Percentiles rank a stretch among this genome's conserved stretches.
These are phyloP conservation scores for Drosophila mauritiana DNA, from an alignment of 1,140 invertebrate species.

Conservation along the genomic window DNA sequence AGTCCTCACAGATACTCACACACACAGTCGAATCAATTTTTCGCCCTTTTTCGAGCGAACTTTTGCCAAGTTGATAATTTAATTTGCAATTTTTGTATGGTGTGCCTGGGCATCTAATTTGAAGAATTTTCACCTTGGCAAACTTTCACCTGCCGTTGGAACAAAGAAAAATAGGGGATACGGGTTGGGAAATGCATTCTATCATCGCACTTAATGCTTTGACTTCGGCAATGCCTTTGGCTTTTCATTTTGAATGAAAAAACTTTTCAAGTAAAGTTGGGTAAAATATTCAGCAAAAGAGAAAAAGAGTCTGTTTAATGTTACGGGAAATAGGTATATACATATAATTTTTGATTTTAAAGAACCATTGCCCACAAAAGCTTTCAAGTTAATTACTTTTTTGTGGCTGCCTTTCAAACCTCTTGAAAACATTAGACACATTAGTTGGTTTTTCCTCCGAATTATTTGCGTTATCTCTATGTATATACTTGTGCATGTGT, in stretches of 20 bases:
- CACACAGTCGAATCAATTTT: constrained; percentile 59
- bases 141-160: constrained; percentile 40
- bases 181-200: constrained; percentile 53
- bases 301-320: constrained; percentile 8
- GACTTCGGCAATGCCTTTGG: constrained; percentile 41
- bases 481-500: constrained; percentile 24
- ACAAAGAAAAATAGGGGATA: not conserved
- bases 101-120: constrained; percentile 66
- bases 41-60: constrained; percentile 46
- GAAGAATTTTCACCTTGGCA: constrained; percentile 69
- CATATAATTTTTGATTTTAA: constrained; percentile 2
- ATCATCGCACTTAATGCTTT: constrained; percentile 56
- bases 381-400: constrained; percentile 51
- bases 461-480: constrained; percentile 41
- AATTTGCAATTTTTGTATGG: constrained; percentile 67
- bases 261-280: constrained; percentile 40
- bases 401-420: constrained; percentile 13
- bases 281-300: constrained; percentile 28
- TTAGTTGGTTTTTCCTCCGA: constrained; percentile 18
- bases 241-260: constrained; percentile 43
- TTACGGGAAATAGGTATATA: constrained; percentile 4
- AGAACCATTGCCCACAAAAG: constrained; percentile 35
- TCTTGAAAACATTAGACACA: constrained; percentile 37
- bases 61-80: constrained; percentile 78
- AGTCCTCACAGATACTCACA: constrained; percentile 12